Conservation (phyloP, 2,888 invertebrate genomes). For the Leucozona laternaria region DNA sequence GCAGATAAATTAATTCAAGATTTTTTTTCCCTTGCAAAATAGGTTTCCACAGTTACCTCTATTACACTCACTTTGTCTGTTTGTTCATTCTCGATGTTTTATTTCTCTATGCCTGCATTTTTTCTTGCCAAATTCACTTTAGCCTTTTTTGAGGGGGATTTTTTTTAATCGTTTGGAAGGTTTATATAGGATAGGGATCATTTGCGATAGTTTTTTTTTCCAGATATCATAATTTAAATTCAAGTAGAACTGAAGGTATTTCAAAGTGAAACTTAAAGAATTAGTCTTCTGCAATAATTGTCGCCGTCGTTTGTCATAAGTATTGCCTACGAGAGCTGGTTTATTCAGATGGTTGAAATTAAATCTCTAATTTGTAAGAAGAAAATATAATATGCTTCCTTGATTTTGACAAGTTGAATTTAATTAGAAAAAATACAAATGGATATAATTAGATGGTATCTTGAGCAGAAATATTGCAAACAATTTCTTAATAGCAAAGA, state of each 20-base stretch:
- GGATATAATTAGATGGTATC: not conserved
- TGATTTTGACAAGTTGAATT: not conserved
- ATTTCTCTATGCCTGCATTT: not conserved
- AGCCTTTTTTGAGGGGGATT: not conserved
- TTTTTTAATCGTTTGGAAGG: not conserved
- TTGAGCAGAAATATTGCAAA: not conserved
- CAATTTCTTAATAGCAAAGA: not conserved
- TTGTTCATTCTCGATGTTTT: not conserved
- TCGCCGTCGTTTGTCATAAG: not conserved
- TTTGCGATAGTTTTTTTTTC: not conserved
- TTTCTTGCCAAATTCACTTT: not conserved
- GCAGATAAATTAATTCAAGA: not conserved
- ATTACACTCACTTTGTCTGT: not conserved
- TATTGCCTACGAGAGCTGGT: not conserved
- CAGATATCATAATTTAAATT: not conserved
- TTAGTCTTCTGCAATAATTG: slow-evolving; percentile 3
- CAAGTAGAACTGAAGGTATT: not conserved
- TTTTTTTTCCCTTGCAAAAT: not conserved
- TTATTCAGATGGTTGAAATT: not conserved
- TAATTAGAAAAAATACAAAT: not conserved
- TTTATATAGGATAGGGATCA: not conserved
- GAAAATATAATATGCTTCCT: not conserved
- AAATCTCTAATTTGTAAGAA: not conserved
- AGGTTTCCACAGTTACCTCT: not conserved
- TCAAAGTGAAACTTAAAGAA: not conserved